Base-by-base conservation (phyloP, 2,113 vertebrate species). In the Notothenia coriiceps region DNA sequence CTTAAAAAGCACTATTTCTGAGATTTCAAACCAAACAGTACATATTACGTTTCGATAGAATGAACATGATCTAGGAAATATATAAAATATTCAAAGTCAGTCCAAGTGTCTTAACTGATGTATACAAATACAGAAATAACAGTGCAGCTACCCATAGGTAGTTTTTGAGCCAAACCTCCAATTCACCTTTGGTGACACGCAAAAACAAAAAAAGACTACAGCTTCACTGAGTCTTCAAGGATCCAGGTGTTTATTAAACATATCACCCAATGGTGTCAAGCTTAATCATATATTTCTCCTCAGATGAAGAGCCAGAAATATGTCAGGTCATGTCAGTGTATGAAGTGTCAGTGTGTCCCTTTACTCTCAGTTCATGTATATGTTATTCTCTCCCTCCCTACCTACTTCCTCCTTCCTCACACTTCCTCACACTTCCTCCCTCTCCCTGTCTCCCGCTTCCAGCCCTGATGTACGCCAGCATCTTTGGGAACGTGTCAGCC, bases 381-480 rank as follows among this genome's bases (percentile, higher is more conserved):
- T 33, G 18, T 22, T 54, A 0, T 15, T 35, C 10, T 35, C 13
- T 35, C 40, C 11, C 8, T 50, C 18, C 50, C 61, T 68, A 15
- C 15, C 25, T 44, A 17, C 29, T 50, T 52, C n/a, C 49, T 62
- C 13, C 33, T 6, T 62, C 33, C 29, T 51, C 55, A 35, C 44
- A 15, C 33, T 6, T 62, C 33, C 29, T 51, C 55, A 35, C 44
- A 15, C 6, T 20, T 50, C 22, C 10, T 54, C 20, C 15, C 18
- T n/a, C 57, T 55, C 0, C 29, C 18, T n/a, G 12, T 15, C 50
- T 49, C 22, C 3, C 29, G 50, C 64, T 61, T 44, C 0, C 90
- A 97, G 96, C 97, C 0, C 93, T 97, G 74, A 97, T 97, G 96
- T 97, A 97, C 1, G 96, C 96, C 94, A 97, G 97, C 46, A 97